Percentiles rank a stretch among this genome's conserved stretches.
Conservation (phyloP, 2,113 vertebrate species). For the Callipepla squamata region DNA sequence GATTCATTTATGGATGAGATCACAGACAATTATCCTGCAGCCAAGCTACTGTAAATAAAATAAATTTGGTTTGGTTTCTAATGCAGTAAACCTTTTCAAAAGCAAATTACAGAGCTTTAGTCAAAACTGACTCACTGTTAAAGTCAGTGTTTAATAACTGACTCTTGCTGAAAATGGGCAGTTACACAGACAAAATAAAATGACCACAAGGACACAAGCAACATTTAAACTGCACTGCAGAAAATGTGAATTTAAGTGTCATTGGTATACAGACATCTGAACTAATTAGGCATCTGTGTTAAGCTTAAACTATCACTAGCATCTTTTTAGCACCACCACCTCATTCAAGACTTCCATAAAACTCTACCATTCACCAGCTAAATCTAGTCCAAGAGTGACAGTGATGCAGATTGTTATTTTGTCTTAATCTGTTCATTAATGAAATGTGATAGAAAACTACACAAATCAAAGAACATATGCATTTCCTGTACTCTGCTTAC, state of each 20-base stretch:
- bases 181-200: conserved; percentile 29
- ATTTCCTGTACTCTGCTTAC: accelerated
- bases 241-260: conserved; percentile 36
- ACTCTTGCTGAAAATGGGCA: conserved; percentile 13
- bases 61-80: conserved; percentile 33
- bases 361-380: not conserved
- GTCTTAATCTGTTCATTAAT: not conserved
- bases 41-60: conserved; percentile 18
- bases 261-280: not conserved
- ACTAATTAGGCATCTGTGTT: not conserved
- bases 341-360: not conserved
- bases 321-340: not conserved
- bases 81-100: conserved; percentile 17
- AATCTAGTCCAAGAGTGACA: not conserved
- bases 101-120: conserved; percentile 44
- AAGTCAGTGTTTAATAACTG: not conserved
- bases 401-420: not conserved
- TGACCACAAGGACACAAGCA: not conserved
- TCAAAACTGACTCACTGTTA: conserved; percentile 36
- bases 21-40: not conserved
- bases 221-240: conserved; percentile 6
- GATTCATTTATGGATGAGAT: conserved; percentile 14
- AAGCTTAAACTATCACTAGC: not conserved
- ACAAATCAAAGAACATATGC: not conserved
- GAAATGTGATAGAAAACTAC: not conserved